A percentile compares a stretch with the other conserved stretches of the same genome.
Conservation (phyloP, 2,888 invertebrate genomes). For the Cataglyphis rosenhaueri region DNA sequence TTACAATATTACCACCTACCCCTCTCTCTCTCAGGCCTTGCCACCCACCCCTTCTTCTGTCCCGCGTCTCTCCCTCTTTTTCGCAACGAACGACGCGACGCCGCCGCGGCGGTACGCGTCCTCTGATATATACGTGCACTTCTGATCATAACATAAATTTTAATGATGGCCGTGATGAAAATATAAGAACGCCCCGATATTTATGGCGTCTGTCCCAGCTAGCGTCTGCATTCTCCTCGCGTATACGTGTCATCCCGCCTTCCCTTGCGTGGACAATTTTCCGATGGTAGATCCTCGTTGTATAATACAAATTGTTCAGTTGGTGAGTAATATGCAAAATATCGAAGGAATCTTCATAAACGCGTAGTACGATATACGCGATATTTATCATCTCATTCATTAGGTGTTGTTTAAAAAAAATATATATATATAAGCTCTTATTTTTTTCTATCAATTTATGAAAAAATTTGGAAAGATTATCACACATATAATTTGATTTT, state of each 20-base stretch:
- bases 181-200: conserved; percentile 85
- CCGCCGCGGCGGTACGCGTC: conserved; percentile 65
- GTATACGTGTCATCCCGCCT: conserved; percentile 40
- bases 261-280: conserved; percentile 15
- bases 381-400: background rate
- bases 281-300: background rate
- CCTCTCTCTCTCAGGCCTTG: conserved; percentile 65
- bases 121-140: conserved; percentile 82
- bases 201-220: conserved; percentile 78
- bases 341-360: background rate
- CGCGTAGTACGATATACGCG: background rate
- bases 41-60: conserved; percentile 57
- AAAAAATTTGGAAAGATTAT: background rate
- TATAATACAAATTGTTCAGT: conserved; percentile 11
- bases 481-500: background rate
- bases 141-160: conserved; percentile 85
- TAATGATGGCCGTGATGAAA: conserved; percentile 85
- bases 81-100: conserved; percentile 61
- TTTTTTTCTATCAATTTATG: background rate
- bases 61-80: conserved; percentile 56
- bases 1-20: conserved; percentile 84
- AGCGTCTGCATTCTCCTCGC: conserved; percentile 59
- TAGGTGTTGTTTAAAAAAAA: background rate
- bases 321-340: background rate
- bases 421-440: background rate